Percentiles rank a stretch among this genome's conserved stretches.
Evolutionary conservation across 2,888 invertebrate genomes (phyloP).

Genomic region (Drosophila paranaensis): DNA sequence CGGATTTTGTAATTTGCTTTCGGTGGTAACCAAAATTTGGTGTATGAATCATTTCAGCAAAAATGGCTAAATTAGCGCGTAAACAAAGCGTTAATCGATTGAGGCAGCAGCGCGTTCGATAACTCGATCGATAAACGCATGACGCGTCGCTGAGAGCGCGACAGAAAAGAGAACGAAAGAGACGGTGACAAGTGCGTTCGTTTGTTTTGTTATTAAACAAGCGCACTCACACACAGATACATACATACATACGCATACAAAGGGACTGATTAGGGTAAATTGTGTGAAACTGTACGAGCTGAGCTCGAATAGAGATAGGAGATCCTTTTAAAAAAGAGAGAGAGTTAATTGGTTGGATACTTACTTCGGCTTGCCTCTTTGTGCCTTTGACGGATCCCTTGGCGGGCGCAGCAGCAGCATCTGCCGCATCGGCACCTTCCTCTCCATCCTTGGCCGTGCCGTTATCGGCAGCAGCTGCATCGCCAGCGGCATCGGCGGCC

Average conservation of each 20-base stretch:
- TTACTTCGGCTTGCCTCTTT: slow-evolving; percentile 93
- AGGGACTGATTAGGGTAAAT: slow-evolving; percentile 34
- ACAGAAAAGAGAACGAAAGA: slow-evolving; percentile 14
- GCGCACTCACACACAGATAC: slow-evolving; percentile 12
- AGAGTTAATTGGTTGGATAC: slow-evolving; percentile 78
- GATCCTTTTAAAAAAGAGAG: slow-evolving; percentile 6
- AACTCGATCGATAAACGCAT: slow-evolving; percentile 48
- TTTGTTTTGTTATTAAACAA: slow-evolving; percentile 66
- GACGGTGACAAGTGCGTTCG: slow-evolving; percentile 48
- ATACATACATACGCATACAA: slow-evolving; percentile 1
- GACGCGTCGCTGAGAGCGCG: slow-evolving; percentile 25
- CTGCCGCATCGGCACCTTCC: slow-evolving; percentile 67
- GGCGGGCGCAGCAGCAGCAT: slow-evolving; percentile 84
- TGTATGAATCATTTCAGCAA: slow-evolving; percentile 59
- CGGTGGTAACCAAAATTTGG: slow-evolving; percentile 20
- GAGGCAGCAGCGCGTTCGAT: slow-evolving; percentile 37
- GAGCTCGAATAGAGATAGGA: background rate
- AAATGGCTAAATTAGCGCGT: slow-evolving; percentile 40
- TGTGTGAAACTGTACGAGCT: slow-evolving; percentile 49
- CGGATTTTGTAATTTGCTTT: slow-evolving; percentile 47
- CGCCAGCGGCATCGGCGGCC: slow-evolving; percentile 78
- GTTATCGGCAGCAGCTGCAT: slow-evolving; percentile 81
- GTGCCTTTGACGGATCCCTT: slow-evolving; percentile 91
- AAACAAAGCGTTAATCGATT: slow-evolving; percentile 66
- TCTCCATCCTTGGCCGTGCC: slow-evolving; percentile 80